Base-by-base conservation (phyloP, 2,888 invertebrate species). In the Siphlonurus alternatus region DNA sequence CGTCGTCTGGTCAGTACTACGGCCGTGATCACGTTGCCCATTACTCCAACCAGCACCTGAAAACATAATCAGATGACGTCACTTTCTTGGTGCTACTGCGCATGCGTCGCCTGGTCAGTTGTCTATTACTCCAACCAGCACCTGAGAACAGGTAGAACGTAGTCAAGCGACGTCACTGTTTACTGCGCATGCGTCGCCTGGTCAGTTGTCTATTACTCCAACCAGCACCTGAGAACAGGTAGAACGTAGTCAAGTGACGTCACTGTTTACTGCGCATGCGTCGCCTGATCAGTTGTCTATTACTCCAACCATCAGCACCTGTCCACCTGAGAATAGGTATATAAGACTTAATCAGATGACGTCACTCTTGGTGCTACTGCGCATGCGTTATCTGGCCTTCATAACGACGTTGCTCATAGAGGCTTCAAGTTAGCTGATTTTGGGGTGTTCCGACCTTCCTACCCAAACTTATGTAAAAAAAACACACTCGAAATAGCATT, bases 81-180 rank as follows among this genome's bases (percentile, higher is more conserved):
- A 38, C 38, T 38, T 38, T 38, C 15, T 38, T 10, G 38, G 7
- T 38, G 5, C 38, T 38, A 10, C 38, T 38, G 38, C 15, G 5
- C 5, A 38, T 15, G 38, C 86, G 81, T 68, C 83, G 78, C 68
- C 80, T 72, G 1, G 80, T 80, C 63, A 83, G 74, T 56, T 89
- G 62, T 87, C 88, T 64, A 85, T 75, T 65, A 87, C 79, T 66
- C 88, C 88, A 66, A 88, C 78, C 67, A 81, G 77, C 66, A 84
- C 64, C 56, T 56, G 56, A n/a, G 20, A 73, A 18, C n/a, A n/a
- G n/a, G n/a, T n/a, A n/a, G n/a, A n/a, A n/a, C 22, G 20, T 5
- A 7, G 7, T 5, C 5, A 10, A 3, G 20, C 7, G 15, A 38
- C 38, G 38, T 38, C 38, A 38, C 38, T 38, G 5, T 38, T 38